phyloP scores from a whole-genome alignment of 2,888 invertebrate genomes.

The Petrolisthes manimaculis region DNA sequence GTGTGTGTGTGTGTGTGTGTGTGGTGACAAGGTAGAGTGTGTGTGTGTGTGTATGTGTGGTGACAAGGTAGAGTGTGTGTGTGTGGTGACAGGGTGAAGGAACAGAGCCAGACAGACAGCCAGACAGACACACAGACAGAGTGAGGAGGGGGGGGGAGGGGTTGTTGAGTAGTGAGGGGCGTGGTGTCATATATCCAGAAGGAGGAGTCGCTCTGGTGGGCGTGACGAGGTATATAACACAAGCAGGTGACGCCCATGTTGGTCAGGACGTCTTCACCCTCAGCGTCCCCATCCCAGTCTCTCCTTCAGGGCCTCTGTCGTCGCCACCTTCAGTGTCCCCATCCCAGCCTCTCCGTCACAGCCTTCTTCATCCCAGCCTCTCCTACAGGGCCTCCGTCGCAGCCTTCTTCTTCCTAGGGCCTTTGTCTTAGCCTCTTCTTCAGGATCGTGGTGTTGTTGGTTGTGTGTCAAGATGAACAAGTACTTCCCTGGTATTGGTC shows the following conservation, averaged over 20 bases:
- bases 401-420: not conserved
- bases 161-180: not conserved
- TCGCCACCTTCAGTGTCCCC: not conserved
- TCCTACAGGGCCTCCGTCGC: not conserved
- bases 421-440: not conserved
- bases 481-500: slow-evolving; percentile 72
- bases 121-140: no score
- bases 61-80: no score
- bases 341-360: slow-evolving; percentile 11
- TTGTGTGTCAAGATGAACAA: slow-evolving; percentile 57
- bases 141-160: not conserved
- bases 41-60: no score
- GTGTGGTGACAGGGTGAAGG: no score
- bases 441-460: no score
- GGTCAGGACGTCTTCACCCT: slow-evolving; percentile 35
- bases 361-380: not conserved
- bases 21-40: no score
- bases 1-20: no score
- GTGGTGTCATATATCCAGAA: not conserved
- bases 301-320: slow-evolving; percentile 33
- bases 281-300: slow-evolving; percentile 40
- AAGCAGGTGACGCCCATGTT: not conserved
- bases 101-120: no score
- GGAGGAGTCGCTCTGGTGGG: not conserved
- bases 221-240: slow-evolving; percentile 13